Evolutionary conservation across 2,888 invertebrate genomes (phyloP), one percentile per base, ranked within the genome.

Genomic region (Caenorhabditis macrosperma): DNA sequence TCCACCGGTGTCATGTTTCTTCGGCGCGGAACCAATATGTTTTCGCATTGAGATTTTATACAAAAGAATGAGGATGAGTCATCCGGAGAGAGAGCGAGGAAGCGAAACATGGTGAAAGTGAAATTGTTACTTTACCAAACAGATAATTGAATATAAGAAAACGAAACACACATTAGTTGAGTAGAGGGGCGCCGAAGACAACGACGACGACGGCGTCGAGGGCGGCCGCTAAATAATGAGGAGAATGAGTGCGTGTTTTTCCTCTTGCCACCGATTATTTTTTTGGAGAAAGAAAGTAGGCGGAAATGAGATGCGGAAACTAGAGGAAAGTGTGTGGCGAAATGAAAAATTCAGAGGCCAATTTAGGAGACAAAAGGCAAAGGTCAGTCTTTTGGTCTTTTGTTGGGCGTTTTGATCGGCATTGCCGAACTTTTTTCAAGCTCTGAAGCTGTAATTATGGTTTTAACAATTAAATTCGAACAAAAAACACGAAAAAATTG

Each of bases 111-210:
- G n/a, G n/a, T n/a, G n/a, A n/a, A n/a, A 48, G 30, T 35, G 33
- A 33, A 50, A 26, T 48, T 33, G 69, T 33, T 33, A 33, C 33
- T 33, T 33, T 33, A 9, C 6, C 3, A 60, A 71, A 60, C 38
- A 72, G 72, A 64, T 64, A 64, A 72, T 72, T 72, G 72, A 72
- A 72, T n/a, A n/a, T 72, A 64, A 72, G 63, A 72, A 72, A 55
- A 35, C 38, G 33, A 50, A 64, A 38, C 44, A 63, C 55, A 35
- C 61, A 64, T 61, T 72, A 72, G 63, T 60, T 26, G 35, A 44
- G 26, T 17, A 26, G n/a, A 30, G 22, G 30, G 15, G 59, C 46
- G 55, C 17, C 12, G 69, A 50, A 26, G n/a, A n/a, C n/a, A n/a
- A n/a, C n/a, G n/a, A n/a, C n/a, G n/a, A n/a, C n/a, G n/a, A n/a